phyloP scores from a whole-genome alignment of 1,140 invertebrate genomes.

The Cryptotermes secundus region DNA sequence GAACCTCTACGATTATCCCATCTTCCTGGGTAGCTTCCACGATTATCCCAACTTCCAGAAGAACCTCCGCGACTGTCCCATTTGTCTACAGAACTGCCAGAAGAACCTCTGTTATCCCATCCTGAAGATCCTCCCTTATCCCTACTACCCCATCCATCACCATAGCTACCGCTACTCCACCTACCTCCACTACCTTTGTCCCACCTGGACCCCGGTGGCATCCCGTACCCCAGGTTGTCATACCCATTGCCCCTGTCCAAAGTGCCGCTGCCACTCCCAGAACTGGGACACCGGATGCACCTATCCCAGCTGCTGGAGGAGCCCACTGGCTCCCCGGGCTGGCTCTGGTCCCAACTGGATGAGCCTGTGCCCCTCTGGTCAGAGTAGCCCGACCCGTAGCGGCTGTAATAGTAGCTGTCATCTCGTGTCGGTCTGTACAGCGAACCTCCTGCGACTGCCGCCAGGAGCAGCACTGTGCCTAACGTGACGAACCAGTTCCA shows the following conservation, averaged over 20 bases:
- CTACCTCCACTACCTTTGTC: neutral
- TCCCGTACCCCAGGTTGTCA: neutral
- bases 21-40: neutral
- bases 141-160: neutral
- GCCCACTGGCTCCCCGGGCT: neutral
- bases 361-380: neutral
- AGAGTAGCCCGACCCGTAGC: neutral
- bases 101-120: neutral
- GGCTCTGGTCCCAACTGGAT: neutral
- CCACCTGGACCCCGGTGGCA: neutral
- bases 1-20: neutral
- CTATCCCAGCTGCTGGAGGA: neutral
- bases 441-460: conserved; percentile 2
- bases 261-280: neutral
- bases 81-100: neutral
- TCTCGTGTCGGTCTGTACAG: neutral
- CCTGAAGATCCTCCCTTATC: neutral
- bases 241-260: neutral
- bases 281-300: neutral
- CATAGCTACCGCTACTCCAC: neutral
- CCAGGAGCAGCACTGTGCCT: conserved; percentile 21
- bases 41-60: neutral
- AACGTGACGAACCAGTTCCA: neutral
- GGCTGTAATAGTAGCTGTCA: neutral
- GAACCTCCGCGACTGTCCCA: neutral